A percentile compares a stretch with the other conserved stretches of the same genome.
phyloP scores from a whole-genome alignment of 2,113 vertebrate genomes.

The Suncus etruscus region DNA sequence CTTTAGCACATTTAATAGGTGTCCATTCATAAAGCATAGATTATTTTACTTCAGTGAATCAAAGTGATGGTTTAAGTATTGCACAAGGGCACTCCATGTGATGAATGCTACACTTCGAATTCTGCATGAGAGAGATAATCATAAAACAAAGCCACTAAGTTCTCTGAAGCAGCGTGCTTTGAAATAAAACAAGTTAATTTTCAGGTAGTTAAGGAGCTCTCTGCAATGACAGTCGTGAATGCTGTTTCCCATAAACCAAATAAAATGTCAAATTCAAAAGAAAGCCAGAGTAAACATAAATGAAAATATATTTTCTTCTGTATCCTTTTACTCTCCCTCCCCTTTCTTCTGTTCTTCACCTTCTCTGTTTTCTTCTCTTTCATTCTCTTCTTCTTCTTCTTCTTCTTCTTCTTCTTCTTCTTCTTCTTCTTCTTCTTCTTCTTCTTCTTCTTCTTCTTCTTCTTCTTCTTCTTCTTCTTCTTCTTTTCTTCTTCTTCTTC shows the following conservation, averaged over 20 bases:
- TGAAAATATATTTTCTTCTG: not conserved
- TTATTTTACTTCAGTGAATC: conserved; percentile 62
- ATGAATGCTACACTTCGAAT: conserved; percentile 45
- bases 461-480: not conserved
- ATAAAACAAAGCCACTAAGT: conserved; percentile 73
- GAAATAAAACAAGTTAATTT: conserved; percentile 59
- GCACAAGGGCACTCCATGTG: conserved; percentile 53
- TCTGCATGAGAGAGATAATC: conserved; percentile 64
- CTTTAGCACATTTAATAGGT: conserved; percentile 45
- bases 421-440: not conserved
- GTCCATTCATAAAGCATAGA: conserved; percentile 47
- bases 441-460: not conserved
- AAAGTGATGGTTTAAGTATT: conserved; percentile 51
- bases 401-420: too few species aligned
- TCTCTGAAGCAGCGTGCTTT: conserved; percentile 45
- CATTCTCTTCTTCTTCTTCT: not conserved
- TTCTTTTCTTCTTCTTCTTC: not conserved
- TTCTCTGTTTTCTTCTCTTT: not conserved
- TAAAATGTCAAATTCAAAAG: conserved; percentile 27
- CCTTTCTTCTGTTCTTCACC: not conserved
- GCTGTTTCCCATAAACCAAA: conserved; percentile 30
- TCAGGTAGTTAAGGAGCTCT: conserved; percentile 35
- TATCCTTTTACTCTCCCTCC: not conserved
- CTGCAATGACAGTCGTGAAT: conserved; percentile 5
- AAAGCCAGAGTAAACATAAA: not conserved